Evolutionary conservation across 2,888 invertebrate species (phyloP), one percentile per base, ranked within the genome.

Genomic region (Acleris cristana): DNA sequence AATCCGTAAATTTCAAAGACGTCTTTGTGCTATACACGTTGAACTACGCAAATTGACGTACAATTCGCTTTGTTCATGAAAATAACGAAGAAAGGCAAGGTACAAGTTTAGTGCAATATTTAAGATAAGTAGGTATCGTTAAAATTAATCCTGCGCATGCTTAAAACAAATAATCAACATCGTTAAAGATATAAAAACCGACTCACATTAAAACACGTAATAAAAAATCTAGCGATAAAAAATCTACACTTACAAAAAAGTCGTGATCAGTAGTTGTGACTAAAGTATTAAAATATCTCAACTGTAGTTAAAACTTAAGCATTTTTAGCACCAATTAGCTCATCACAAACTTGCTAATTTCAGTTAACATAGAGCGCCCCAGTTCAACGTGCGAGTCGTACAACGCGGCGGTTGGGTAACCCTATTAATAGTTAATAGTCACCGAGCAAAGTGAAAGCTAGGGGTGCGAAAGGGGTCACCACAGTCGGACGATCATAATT

Each of bases 401-500:
- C 21, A 56, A 44, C 56, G 5, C n/a, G n/a, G 16, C 57, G 16
- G 51, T 14, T 4, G 51, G 51, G 21, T 21, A 69, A 74, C 70
- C 72, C 76, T 71, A 76, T 82, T 87, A 86, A 67, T 63, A 63
- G 49, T 85, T 83, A 82, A 86, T 82, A 84, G 79, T 81, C 80
- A 78, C 71, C 79, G 82, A 81, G 80, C 85, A 86, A 83, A 83
- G 83, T 77, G 76, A 77, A 64, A 79, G 74, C 73, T 78, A 85
- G 75, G 86, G 85, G 84, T 83, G 87, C 85, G 80, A 90, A 90
- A 88, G 87, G 81, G 90, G 89, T 87, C 88, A 83, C 71, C 83
- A 86, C 90, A 89, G 88, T 80, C 78, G 81, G 86, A 82, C 85
- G 90, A 83, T 81, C 87, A 89, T 88, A 78, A 87, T 88, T 89